These are phyloP conservation scores for Drosophila pallidifrons DNA, from an alignment of 1,140 invertebrate species.

Conservation along the genomic window DNA sequence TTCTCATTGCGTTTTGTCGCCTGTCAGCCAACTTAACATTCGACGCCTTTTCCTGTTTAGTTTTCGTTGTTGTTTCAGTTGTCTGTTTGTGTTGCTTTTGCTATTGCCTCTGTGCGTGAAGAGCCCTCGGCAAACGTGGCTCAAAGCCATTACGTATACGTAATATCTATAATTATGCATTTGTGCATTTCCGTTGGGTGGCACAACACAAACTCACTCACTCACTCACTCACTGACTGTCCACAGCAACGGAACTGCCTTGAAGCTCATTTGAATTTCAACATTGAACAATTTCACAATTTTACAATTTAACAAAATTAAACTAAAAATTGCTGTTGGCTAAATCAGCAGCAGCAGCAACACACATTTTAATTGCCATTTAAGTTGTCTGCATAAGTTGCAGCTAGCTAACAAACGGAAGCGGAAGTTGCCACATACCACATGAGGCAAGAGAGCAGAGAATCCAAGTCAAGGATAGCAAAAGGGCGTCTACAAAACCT, in stretches of 20 bases:
- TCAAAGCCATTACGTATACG: slow-evolving; percentile 42
- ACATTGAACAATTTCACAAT: slow-evolving; percentile 20
- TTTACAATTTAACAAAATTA: slow-evolving; percentile 28
- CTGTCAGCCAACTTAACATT: slow-evolving; percentile 38
- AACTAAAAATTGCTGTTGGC: slow-evolving; percentile 24
- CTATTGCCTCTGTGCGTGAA: slow-evolving; percentile 11
- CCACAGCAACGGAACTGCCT: not conserved
- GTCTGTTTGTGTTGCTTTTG: slow-evolving; percentile 19
- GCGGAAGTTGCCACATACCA: slow-evolving; percentile 38
- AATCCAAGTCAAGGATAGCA: slow-evolving; percentile 17
- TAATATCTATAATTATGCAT: slow-evolving; percentile 59
- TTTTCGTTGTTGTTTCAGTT: slow-evolving; percentile 27
- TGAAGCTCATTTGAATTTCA: slow-evolving; percentile 24
- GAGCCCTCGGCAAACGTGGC: slow-evolving; percentile 21
- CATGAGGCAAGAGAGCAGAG: not conserved
- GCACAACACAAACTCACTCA: not conserved
- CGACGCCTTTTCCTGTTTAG: slow-evolving; percentile 41
- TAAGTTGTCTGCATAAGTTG: slow-evolving; percentile 33
- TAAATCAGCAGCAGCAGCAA: slow-evolving; percentile 10
- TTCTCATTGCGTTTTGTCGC: slow-evolving; percentile 36
- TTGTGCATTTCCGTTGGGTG: slow-evolving; percentile 47
- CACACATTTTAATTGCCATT: slow-evolving; percentile 44
- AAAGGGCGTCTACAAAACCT: slow-evolving; percentile 18
- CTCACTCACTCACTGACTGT: not conserved
- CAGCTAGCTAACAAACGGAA: slow-evolving; percentile 39